These are phyloP conservation scores for Lutraria lutraria DNA, from an alignment of 2,888 invertebrate genomes.

Conservation along the genomic window DNA sequence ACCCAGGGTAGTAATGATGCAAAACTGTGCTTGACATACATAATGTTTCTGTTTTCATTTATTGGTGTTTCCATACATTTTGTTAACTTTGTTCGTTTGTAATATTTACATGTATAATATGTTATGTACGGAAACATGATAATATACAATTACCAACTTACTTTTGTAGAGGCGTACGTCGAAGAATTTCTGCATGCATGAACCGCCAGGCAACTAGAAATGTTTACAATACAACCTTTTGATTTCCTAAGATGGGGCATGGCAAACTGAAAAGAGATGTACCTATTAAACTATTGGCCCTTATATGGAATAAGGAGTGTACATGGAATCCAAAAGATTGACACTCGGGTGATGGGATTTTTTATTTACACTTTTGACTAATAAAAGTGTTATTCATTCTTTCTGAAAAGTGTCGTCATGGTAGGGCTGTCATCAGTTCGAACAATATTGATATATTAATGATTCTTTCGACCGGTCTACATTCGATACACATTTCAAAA, in stretches of 20 bases:
- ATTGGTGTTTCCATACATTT: not conserved
- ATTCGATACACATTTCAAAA: too few species aligned
- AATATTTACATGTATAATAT: too few species aligned
- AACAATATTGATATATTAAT: too few species aligned
- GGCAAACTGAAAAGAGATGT: constrained; percentile 74
- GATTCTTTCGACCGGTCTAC: too few species aligned
- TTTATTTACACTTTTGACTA: not conserved
- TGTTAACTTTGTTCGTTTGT: not conserved
- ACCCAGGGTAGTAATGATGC: too few species aligned
- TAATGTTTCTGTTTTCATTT: not conserved
- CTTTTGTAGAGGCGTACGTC: constrained; percentile 83
- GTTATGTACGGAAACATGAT: too few species aligned
- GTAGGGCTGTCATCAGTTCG: not conserved
- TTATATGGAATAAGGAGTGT: not conserved
- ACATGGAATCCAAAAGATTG: not conserved
- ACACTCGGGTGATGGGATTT: not conserved
- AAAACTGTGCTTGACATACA: not conserved
- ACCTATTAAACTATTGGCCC: not conserved
- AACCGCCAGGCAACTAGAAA: constrained; percentile 82
- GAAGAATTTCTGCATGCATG: constrained; percentile 82
- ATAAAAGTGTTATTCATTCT: not conserved
- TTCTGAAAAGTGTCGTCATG: not conserved
- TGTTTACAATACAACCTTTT: constrained; percentile 84
- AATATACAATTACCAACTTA: constrained; percentile 54
- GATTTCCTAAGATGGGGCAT: constrained; percentile 83